Evolutionary conservation across 1,140 invertebrate species (phyloP).

Genomic region (Sweltsa coloradensis): DNA sequence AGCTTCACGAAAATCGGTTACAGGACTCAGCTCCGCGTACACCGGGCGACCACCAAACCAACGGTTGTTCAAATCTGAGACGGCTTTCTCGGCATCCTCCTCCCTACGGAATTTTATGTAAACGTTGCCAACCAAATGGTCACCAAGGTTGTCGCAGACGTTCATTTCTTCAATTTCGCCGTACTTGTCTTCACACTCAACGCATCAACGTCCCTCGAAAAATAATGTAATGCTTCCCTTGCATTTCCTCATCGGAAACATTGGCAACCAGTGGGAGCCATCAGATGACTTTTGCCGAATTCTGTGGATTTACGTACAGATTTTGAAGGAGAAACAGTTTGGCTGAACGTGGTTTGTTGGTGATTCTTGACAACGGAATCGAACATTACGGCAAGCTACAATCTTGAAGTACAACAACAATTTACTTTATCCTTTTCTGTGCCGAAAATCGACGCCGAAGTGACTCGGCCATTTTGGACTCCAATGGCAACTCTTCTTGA

Average conservation of each 20-base stretch:
- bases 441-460: constrained; percentile 97
- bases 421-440: constrained; percentile 99
- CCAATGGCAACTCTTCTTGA: too few species aligned
- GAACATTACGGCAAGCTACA: constrained; percentile 95
- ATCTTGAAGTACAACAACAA: constrained; percentile 99
- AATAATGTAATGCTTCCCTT: constrained; percentile 99
- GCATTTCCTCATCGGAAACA: constrained; percentile 94
- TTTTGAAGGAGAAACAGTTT: constrained; percentile 92
- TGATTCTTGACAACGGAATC: constrained; percentile 92
- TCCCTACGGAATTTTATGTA: constrained; percentile 98
- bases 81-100: constrained; percentile 95
- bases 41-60: constrained; percentile 99
- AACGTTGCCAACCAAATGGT: constrained; percentile 96
- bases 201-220: constrained; percentile 99
- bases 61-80: constrained; percentile 92
- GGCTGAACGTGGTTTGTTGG: constrained; percentile 99
- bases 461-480: constrained; percentile 99
- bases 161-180: constrained; percentile 99
- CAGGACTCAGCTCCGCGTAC: constrained; percentile 94
- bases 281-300: constrained; percentile 93
- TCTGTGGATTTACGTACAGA: constrained; percentile 96
- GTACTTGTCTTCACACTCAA: constrained; percentile 97
- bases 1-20: constrained; percentile 97
- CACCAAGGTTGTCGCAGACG: constrained; percentile 97
- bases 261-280: constrained; percentile 79